Base-by-base conservation (phyloP, 2,113 vertebrate genomes). In the Nothoprocta perdicaria region DNA sequence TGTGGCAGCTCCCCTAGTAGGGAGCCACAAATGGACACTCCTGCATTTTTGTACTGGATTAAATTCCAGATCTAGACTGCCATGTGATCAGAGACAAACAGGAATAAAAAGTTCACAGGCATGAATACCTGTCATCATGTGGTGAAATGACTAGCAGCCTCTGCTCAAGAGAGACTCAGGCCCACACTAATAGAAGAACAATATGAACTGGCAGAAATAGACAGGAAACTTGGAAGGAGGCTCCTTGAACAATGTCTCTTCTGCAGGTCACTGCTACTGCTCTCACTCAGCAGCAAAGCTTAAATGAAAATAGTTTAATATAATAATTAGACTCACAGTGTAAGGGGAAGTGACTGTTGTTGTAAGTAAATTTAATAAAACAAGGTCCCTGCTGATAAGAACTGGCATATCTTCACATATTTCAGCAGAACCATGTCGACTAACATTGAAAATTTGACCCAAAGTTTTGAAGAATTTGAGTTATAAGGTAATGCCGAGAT, bases 211-310 rank as follows among this genome's bases (percentile, higher is more conserved):
- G 68, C 87, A 96, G 73, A 82, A 89, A 85, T 81, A 90, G 16
- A 90, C 16, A 74, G 60, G 89, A 95, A 94, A 92, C 71, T 92
- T 97, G 95, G 95, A 95, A 89, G 89, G 63, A 94, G 86, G 43
- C 84, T 94, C 72, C 78, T 90, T 0, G 18, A 68, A 91, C 17
- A n/a, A 63, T 91, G 73, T 79, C 88, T 83, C 83, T 91, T 84
- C 88, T 89, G 82, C 76, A 76, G 93, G 93, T 68, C 93, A 95
- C 1, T 18, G 80, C 87, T 95, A 93, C 91, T 95, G 85, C 80
- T 89, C 86, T 93, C 63, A 92, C 29, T 89, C 66, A 93, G 78
- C 45, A 76, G 10, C 14, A 41, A 31, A 72, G 62, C 72, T 93
- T 53, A 96, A 92, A 78, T 61, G 43, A 84, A 86, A 89, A 55